Conservation (phyloP, 2,113 vertebrate species). For the Psophia crepitans region DNA sequence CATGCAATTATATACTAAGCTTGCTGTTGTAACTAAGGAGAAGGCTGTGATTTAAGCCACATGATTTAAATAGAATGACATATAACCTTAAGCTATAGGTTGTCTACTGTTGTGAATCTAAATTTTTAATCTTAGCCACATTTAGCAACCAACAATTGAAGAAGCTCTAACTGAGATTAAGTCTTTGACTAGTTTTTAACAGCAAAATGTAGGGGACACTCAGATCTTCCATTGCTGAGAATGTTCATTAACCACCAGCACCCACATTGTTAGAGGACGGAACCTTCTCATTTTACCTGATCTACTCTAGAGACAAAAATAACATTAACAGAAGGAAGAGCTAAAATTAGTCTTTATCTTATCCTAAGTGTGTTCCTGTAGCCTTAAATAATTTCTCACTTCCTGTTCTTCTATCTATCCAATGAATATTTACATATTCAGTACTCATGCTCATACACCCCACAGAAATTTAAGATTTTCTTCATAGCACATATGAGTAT, state of each 20-base stretch:
- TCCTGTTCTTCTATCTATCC: neutral
- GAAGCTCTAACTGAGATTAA: neutral
- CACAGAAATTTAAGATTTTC: neutral
- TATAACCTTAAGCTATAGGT: neutral
- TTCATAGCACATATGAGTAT: neutral
- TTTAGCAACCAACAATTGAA: neutral
- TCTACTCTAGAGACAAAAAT: neutral
- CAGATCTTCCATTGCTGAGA: neutral
- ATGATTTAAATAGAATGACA: neutral
- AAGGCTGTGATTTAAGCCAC: neutral
- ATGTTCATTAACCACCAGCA: neutral
- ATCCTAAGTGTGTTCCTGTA: neutral
- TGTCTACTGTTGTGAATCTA: neutral
- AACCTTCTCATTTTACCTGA: neutral
- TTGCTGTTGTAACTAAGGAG: neutral
- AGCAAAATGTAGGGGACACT: neutral
- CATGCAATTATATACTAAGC: neutral
- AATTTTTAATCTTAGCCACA: neutral
- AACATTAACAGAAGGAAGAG: neutral
- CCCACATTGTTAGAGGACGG: rapidly evolving
- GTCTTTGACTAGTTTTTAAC: neutral
- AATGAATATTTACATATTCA: neutral
- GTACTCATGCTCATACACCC: neutral
- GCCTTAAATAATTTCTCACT: neutral
- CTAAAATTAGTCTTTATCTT: neutral